A percentile compares a stretch with the other conserved stretches of the same genome.
Evolutionary conservation across 2,888 invertebrate genomes (phyloP).

Genomic region (Drosophila borborema): DNA sequence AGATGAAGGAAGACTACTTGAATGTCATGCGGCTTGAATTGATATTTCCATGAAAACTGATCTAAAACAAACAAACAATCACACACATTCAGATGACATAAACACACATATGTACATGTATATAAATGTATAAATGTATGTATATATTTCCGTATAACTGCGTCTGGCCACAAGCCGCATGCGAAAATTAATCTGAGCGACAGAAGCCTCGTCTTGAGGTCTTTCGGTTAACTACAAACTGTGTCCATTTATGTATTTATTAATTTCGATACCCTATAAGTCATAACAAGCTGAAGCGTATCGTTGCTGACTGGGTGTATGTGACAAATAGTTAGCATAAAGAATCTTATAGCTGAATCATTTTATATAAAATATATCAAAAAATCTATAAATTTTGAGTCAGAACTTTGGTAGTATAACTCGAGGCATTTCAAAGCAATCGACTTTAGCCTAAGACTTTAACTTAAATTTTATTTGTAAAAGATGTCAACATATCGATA

Average conservation of each 20-base stretch:
- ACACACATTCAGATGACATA: not conserved
- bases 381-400: too few relatives aligned
- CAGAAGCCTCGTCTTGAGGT: constrained; percentile 15
- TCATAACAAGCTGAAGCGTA: not conserved
- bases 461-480: too few relatives aligned
- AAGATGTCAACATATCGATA: not conserved
- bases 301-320: not conserved
- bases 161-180: constrained; percentile 31
- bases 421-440: too few relatives aligned
- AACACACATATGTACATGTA: not conserved
- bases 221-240: constrained; percentile 4
- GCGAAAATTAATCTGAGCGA: constrained; percentile 14
- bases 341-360: not conserved
- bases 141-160: constrained; percentile 15
- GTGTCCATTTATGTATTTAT: constrained; percentile 15
- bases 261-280: not conserved
- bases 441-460: too few relatives aligned
- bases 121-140: not conserved
- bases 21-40: constrained; percentile 38
- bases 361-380: too few relatives aligned
- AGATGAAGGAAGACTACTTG: constrained; percentile 9
- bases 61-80: constrained; percentile 13
- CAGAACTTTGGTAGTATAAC: too few relatives aligned
- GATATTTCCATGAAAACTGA: constrained; percentile 33
- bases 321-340: not conserved